phyloP scores from a whole-genome alignment of 1,140 invertebrate species.

The Plectus sambesii region DNA sequence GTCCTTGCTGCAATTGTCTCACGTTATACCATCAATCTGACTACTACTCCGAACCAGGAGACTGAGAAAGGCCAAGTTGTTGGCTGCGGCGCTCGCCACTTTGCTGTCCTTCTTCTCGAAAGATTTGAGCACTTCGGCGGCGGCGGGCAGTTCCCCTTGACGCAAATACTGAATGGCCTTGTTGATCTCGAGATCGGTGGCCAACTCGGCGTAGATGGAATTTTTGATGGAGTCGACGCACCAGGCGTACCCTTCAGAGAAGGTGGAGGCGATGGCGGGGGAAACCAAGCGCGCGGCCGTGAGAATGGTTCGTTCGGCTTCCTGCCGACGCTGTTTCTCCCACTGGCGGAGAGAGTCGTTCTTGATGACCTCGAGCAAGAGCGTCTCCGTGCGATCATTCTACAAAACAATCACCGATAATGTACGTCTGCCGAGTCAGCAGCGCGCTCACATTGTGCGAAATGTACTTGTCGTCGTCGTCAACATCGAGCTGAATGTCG shows the following conservation, averaged over 20 bases:
- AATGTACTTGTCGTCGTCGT: conserved; percentile 68
- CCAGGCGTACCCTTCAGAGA: conserved; percentile 61
- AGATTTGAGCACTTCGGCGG: conserved; percentile 72
- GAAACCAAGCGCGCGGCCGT: conserved; percentile 83
- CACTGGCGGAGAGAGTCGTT: conserved; percentile 65
- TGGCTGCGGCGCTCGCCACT: conserved; percentile 68
- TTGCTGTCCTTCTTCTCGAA: conserved; percentile 74
- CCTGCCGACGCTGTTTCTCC: conserved; percentile 60
- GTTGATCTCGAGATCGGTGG: conserved; percentile 80
- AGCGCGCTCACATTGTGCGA: conserved; percentile 35
- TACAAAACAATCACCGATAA: conserved; percentile 14
- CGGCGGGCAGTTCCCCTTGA: conserved; percentile 65
- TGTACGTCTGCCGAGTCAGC: neutral
- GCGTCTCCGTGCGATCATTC: conserved; percentile 56
- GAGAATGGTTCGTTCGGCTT: conserved; percentile 72
- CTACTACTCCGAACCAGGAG: conserved; percentile 58
- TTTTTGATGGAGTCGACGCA: conserved; percentile 58
- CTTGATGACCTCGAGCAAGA: conserved; percentile 62
- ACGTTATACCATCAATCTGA: conserved; percentile 4
- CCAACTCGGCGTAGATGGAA: conserved; percentile 63
- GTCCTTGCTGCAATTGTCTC: conserved; percentile 28
- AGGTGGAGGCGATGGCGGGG: conserved; percentile 63
- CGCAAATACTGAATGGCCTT: conserved; percentile 79
- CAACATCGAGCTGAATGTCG: conserved; percentile 68
- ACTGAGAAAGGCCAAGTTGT: conserved; percentile 81